Percentiles rank a stretch among this genome's conserved stretches.
Conservation (phyloP, 2,888 invertebrate genomes). For the Drepana falcataria region DNA sequence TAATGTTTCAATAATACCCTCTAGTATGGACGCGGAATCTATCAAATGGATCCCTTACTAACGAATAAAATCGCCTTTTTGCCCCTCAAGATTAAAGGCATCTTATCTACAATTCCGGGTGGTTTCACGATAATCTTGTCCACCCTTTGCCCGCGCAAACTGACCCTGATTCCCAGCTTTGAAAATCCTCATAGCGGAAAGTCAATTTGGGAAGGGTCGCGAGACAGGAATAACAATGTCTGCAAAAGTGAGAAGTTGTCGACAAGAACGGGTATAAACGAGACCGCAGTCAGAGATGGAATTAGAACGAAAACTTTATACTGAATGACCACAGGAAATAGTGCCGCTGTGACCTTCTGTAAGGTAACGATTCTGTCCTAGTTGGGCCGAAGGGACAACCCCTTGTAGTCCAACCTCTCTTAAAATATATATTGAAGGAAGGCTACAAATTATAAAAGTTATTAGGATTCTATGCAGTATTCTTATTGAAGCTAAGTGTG, state of each 20-base stretch:
- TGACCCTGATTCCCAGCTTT: conserved; percentile 19
- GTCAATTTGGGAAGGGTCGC: conserved; percentile 26
- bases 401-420: too few relatives aligned
- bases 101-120: conserved; percentile 4
- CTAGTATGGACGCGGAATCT: neutral
- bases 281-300: conserved; percentile 21
- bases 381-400: too few relatives aligned
- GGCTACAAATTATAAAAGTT: too few relatives aligned
- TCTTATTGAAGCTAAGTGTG: too few relatives aligned
- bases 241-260: conserved; percentile 30
- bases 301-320: conserved; percentile 5
- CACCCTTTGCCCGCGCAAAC: conserved; percentile 5
- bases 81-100: conserved; percentile 1
- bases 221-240: conserved; percentile 36
- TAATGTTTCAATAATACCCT: neutral
- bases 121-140: conserved; percentile 6
- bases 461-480: too few relatives aligned
- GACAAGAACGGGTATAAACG: conserved; percentile 33
- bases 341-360: too few relatives aligned
- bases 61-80: neutral
- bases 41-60: neutral
- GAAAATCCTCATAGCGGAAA: conserved; percentile 19
- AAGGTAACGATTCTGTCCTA: too few relatives aligned
- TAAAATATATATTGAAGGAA: too few relatives aligned
- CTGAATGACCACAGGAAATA: too few relatives aligned